phyloP scores from a whole-genome alignment of 2,797 vertebrate species.

The Melanotaenia maccullochi region DNA sequence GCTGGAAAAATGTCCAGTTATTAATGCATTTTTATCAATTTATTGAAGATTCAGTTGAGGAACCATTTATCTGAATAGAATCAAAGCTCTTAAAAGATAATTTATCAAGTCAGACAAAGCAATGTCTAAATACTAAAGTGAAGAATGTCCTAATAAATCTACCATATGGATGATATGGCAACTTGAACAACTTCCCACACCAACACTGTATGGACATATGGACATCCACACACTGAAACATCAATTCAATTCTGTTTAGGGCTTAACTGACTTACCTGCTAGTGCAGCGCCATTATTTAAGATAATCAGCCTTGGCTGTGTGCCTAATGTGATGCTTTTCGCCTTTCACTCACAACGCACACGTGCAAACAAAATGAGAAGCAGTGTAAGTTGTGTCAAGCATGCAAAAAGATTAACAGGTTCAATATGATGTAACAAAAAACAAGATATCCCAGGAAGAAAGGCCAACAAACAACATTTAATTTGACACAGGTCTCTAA shows the following conservation, averaged over 20 bases:
- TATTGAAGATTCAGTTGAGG: background rate
- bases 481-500: background rate
- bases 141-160: background rate
- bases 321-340: constrained; percentile 57
- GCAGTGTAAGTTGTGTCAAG: constrained; percentile 30
- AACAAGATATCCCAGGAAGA: background rate
- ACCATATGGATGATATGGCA: background rate
- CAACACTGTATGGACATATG: background rate
- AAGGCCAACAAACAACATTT: background rate
- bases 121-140: background rate
- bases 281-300: constrained; percentile 34
- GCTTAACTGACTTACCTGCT: constrained; percentile 41
- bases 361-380: constrained; percentile 36
- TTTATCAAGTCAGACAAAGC: background rate
- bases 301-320: constrained; percentile 57
- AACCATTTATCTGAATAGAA: background rate
- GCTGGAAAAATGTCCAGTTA: no score
- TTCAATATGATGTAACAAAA: constrained; percentile 14
- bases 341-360: constrained; percentile 47
- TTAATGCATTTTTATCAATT: background rate
- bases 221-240: constrained; percentile 8
- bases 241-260: constrained; percentile 14
- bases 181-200: background rate
- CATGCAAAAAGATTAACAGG: constrained; percentile 32
- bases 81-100: background rate